Conservation (phyloP, 2,888 invertebrate species). For the Mythimna pallens region DNA sequence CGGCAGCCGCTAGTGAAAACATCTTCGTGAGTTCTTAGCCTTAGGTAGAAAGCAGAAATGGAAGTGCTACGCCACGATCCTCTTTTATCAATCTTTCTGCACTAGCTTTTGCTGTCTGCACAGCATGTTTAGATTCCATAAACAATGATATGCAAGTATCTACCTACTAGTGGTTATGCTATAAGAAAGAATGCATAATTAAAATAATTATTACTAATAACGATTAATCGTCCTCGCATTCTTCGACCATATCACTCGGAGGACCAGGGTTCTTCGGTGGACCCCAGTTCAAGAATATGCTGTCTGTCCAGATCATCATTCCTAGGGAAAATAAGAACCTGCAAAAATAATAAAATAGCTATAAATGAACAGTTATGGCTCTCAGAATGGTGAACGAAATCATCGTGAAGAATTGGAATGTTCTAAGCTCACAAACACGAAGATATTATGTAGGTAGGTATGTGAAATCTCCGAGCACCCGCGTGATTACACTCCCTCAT, state of each 20-base stretch:
- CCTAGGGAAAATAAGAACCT: conserved; percentile 81
- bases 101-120: neutral
- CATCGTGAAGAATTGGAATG: neutral
- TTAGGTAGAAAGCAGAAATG: neutral
- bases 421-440: neutral
- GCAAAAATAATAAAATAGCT: conserved; percentile 24
- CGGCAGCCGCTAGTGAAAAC: too few species aligned
- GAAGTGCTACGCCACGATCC: neutral
- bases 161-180: neutral
- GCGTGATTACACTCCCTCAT: neutral
- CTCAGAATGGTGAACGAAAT: neutral
- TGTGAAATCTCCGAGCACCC: neutral
- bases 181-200: conserved; percentile 7
- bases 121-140: conserved; percentile 12
- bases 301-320: conserved; percentile 78
- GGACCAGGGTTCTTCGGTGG: conserved; percentile 82
- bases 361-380: neutral
- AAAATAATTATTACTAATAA: conserved; percentile 21
- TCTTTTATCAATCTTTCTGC: neutral
- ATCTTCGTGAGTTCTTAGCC: too few species aligned
- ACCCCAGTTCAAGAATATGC: conserved; percentile 77
- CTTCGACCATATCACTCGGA: conserved; percentile 83
- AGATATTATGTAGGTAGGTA: neutral
- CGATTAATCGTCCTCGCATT: conserved; percentile 76
- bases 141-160: neutral